Percentiles rank a stretch among this genome's conserved stretches.
These are phyloP conservation scores for Sebastes matsubarae DNA, from an alignment of 2,797 vertebrate species.

Conservation along the genomic window DNA sequence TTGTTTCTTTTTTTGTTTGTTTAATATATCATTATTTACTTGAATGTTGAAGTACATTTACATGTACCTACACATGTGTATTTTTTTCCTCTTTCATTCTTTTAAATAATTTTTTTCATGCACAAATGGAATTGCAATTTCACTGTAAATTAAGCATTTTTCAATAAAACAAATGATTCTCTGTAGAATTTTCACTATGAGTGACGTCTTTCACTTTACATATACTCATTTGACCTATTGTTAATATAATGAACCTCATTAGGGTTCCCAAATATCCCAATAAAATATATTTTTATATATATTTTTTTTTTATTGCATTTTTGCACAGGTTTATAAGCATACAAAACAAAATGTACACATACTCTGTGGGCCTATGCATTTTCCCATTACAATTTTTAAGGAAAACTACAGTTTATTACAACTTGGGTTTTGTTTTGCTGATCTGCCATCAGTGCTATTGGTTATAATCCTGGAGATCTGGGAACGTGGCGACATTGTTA, in stretches of 20 bases:
- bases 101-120: no score
- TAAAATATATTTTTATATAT: background rate
- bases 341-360: no score
- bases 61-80: no score
- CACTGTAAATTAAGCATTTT: no score
- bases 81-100: no score
- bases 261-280: background rate
- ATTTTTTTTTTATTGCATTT: no score
- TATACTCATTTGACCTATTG: background rate
- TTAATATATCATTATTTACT: no score
- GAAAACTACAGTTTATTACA: background rate
- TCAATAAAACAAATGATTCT: background rate
- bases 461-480: background rate
- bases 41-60: no score
- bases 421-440: background rate
- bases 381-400: background rate
- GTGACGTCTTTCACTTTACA: background rate
- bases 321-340: no score
- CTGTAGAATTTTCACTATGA: background rate
- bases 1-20: no score
- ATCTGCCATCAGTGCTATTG: background rate
- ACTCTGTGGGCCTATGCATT: no score
- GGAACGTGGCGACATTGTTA: background rate
- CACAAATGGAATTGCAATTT: no score
- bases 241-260: background rate